phyloP scores from a whole-genome alignment of 2,888 invertebrate species.

The Drosophila melanocephala region DNA sequence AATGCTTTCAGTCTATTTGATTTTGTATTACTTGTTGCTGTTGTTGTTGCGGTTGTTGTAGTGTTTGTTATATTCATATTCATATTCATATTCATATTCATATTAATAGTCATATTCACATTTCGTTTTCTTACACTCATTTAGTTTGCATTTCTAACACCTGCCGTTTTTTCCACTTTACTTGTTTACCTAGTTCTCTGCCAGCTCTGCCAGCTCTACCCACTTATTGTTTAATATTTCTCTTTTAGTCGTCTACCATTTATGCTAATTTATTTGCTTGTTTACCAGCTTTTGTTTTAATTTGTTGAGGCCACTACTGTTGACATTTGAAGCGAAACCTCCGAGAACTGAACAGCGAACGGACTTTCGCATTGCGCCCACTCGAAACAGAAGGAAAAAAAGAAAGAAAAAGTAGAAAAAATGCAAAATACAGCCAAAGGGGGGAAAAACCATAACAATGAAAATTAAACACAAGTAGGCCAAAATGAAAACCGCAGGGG shows the following conservation, averaged over 20 bases:
- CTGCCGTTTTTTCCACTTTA: slow-evolving; percentile 75
- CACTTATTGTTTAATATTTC: slow-evolving; percentile 51
- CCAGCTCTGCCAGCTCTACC: slow-evolving; percentile 7
- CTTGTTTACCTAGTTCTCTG: slow-evolving; percentile 50
- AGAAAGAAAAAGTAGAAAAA: background rate
- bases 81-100: slow-evolving; percentile 7
- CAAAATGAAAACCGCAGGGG: slow-evolving; percentile 32
- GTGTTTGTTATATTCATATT: background rate
- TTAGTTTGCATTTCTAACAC: slow-evolving; percentile 68
- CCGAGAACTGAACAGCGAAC: slow-evolving; percentile 6
- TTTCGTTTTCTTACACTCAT: slow-evolving; percentile 38
- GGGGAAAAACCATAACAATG: slow-evolving; percentile 25
- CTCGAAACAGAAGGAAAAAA: slow-evolving; percentile 8
- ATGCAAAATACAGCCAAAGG: background rate
- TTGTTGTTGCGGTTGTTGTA: background rate
- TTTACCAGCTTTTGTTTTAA: slow-evolving; percentile 80
- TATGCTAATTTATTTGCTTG: slow-evolving; percentile 80
- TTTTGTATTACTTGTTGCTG: background rate
- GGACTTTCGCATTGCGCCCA: slow-evolving; percentile 38
- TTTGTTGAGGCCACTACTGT: slow-evolving; percentile 76
- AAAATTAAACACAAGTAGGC: slow-evolving; percentile 20
- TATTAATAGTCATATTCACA: slow-evolving; percentile 8
- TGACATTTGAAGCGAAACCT: slow-evolving; percentile 64
- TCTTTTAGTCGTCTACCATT: slow-evolving; percentile 65
- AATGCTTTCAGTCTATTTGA: slow-evolving; percentile 33